These are phyloP conservation scores for Synergus laeviventris DNA, from an alignment of 2,888 invertebrate species.

Conservation along the genomic window DNA sequence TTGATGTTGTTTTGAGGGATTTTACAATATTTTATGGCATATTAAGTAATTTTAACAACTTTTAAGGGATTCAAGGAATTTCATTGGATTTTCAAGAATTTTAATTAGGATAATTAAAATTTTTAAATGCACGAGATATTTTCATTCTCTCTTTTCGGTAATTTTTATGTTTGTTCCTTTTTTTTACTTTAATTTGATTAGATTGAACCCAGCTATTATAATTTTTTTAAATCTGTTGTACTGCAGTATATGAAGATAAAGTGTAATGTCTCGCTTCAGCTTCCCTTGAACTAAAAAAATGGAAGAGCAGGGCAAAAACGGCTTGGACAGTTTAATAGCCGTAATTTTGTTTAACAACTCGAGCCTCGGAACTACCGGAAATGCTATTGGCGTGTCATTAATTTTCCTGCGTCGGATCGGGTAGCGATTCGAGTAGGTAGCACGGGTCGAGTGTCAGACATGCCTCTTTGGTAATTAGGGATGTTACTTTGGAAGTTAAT, in stretches of 20 bases:
- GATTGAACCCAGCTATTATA: too few relatives aligned
- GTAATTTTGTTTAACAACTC: slow-evolving; percentile 34
- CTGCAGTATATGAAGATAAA: neutral
- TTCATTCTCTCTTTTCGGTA: too few relatives aligned
- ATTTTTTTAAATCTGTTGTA: too few relatives aligned
- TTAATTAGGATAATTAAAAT: too few relatives aligned
- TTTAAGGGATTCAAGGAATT: too few relatives aligned
- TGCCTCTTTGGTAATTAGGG: slow-evolving; percentile 38
- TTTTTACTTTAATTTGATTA: too few relatives aligned
- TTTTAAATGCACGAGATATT: neutral
- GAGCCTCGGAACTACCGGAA: slow-evolving; percentile 14
- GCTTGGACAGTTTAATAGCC: slow-evolving; percentile 8
- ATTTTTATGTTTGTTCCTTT: too few relatives aligned
- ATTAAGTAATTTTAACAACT: too few relatives aligned
- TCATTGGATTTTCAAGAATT: too few relatives aligned
- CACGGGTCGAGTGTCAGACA: slow-evolving; percentile 36
- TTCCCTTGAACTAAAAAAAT: neutral
- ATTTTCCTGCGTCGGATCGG: slow-evolving; percentile 24
- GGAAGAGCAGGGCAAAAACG: neutral
- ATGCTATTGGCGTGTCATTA: slow-evolving; percentile 38
- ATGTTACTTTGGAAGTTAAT: slow-evolving; percentile 35
- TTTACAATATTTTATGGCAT: too few relatives aligned
- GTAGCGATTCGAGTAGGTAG: slow-evolving; percentile 31
- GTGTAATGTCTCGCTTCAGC: neutral
- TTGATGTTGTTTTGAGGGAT: too few relatives aligned